These are phyloP conservation scores for Charadrius vociferus DNA, from an alignment of 2,113 vertebrate genomes.

Conservation along the genomic window DNA sequence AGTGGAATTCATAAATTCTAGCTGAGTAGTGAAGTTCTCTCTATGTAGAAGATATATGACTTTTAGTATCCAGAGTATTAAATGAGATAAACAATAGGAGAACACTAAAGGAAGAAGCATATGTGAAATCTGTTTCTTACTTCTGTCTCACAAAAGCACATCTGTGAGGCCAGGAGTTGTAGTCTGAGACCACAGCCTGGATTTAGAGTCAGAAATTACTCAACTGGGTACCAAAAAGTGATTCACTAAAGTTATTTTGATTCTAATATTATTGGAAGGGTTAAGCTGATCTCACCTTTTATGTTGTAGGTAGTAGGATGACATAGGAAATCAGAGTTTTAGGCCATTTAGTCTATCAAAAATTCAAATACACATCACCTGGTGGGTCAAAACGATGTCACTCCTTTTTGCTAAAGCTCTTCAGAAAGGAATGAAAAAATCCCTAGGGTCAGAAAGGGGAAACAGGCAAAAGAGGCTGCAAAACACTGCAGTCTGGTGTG, in stretches of 20 bases:
- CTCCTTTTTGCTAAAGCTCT: not conserved
- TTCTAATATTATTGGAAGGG: not conserved
- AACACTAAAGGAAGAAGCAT: not conserved
- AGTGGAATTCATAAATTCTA: not conserved
- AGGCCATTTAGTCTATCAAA: not conserved
- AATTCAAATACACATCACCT: not conserved
- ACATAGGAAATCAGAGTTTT: not conserved
- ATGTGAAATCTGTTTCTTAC: not conserved
- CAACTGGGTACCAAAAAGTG: not conserved
- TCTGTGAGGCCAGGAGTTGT: not conserved
- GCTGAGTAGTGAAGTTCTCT: not conserved
- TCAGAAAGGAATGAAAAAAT: not conserved
- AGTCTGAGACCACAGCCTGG: not conserved
- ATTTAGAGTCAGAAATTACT: not conserved
- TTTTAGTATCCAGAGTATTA: not conserved
- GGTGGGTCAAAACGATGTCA: not conserved
- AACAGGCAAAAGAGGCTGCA: not conserved
- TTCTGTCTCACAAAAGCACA: not conserved
- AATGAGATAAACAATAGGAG: not conserved
- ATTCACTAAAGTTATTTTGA: not conserved
- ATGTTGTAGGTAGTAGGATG: not conserved
- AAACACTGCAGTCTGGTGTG: not conserved
- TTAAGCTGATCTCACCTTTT: not conserved
- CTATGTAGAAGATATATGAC: not conserved
- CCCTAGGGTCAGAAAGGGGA: not conserved